Base-by-base conservation (phyloP, 1,140 invertebrate species). In the Meloidogyne floridensis region DNA sequence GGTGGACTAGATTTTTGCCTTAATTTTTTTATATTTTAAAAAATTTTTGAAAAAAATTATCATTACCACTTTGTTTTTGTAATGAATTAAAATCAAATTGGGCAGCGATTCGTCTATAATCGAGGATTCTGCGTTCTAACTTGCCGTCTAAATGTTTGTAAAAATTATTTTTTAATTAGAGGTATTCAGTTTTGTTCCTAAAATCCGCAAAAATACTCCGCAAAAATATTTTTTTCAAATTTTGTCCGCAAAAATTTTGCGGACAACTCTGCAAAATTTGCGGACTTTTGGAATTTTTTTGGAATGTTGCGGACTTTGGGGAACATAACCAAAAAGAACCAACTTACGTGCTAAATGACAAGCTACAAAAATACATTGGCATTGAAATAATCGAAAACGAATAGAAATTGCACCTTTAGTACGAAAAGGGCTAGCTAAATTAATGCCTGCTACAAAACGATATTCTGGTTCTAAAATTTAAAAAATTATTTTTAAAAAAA, bases 371-470 rank as follows among this genome's bases (percentile, higher is more conserved):
- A 86, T 85, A 54, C 83, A 87, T 53, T 76, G 77, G 13, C 75
- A 84, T 77, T 86, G 86, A 4, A 86, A 76, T 20, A 86, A 18
- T 2, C 85, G 80, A 51, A 86, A 86, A 59, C 86, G 85, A 79
- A 86, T 87, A 32, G 78, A 84, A 47, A 86, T 86, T n/a, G 85
- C 85, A 72, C 85, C 85, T 82, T 86, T 86, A 11, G 85, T 86
- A 42, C 86, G 78, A 20, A 86, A 86, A 15, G 85, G 85, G 4
- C 76, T 77, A 10, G 85, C 86, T 1, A 86, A 20, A n/a, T 59
- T 74, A 43, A 72, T 82, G 4, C 85, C 84, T 18, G 86, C 86
- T 4, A 86, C 83, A 54, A 86, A 86, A 56, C 84, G 83, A 69
- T 87, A 86, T 75, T 86, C 85, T 20, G 85, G 85, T 3, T 76